phyloP scores from a whole-genome alignment of 2,888 invertebrate genomes.

The Arenicola marina region DNA sequence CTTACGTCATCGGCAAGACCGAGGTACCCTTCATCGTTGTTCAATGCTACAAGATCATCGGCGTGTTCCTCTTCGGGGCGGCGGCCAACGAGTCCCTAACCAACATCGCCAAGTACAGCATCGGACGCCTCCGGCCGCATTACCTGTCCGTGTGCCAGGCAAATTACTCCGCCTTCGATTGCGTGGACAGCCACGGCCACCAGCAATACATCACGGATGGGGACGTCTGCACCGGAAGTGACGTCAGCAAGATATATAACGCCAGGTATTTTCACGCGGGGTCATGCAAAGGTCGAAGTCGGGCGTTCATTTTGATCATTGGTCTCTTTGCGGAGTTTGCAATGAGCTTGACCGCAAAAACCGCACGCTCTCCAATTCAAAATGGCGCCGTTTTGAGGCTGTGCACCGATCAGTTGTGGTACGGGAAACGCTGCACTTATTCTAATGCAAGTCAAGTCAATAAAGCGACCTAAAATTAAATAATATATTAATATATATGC shows the following conservation, averaged over 20 bases:
- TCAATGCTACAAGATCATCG: slow-evolving; percentile 49
- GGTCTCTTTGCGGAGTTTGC: no score
- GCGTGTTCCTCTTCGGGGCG: slow-evolving; percentile 84
- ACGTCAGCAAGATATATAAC: neutral
- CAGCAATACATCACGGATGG: slow-evolving; percentile 39
- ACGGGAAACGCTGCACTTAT: no score
- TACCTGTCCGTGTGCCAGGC: slow-evolving; percentile 89
- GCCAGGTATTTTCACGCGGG: no score
- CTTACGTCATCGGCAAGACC: slow-evolving; percentile 7
- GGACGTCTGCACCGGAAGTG: slow-evolving; percentile 39
- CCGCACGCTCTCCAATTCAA: no score
- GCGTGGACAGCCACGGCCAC: slow-evolving; percentile 15
- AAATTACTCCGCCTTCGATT: slow-evolving; percentile 37
- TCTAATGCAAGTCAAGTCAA: no score
- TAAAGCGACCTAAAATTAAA: no score
- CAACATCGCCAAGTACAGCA: slow-evolving; percentile 89
- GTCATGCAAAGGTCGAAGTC: no score
- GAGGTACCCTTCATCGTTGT: neutral
- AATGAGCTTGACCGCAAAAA: no score
- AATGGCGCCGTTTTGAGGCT: no score
- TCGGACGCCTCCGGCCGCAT: slow-evolving; percentile 90
- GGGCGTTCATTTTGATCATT: no score
- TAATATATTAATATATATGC: no score
- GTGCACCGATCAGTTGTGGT: no score
- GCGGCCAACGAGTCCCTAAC: slow-evolving; percentile 82